Conservation (phyloP, 2,113 vertebrate genomes). For the Geococcyx californianus region DNA sequence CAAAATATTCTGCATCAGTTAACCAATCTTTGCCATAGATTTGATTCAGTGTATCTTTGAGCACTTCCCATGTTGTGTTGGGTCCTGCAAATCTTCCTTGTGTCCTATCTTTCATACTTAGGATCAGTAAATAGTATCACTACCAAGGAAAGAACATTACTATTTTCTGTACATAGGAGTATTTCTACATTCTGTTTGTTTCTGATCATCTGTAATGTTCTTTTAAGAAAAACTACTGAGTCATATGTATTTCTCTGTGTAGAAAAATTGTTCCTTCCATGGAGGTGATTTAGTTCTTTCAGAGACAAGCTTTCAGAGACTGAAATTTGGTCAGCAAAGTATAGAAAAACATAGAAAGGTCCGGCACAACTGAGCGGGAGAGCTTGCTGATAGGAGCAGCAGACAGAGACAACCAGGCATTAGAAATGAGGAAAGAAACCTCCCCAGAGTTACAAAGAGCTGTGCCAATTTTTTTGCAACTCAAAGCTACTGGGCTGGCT, state of each 20-base stretch:
- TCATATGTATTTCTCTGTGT: neutral
- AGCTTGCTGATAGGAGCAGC: neutral
- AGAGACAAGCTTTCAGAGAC: neutral
- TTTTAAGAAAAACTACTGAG: neutral
- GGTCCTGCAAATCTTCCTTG: neutral
- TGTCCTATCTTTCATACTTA: neutral
- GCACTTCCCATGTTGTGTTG: neutral
- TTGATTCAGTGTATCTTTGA: neutral
- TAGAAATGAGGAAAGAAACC: neutral
- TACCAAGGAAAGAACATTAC: neutral
- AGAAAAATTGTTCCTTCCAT: neutral
- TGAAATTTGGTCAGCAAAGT: neutral
- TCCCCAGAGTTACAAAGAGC: neutral
- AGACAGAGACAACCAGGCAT: neutral
- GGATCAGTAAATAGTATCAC: neutral
- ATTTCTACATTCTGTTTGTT: neutral
- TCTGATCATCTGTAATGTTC: neutral
- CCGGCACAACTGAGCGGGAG: neutral
- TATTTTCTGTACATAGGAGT: neutral
- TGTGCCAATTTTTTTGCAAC: slow-evolving; percentile 14
- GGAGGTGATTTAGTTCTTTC: neutral
- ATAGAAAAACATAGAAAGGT: neutral
- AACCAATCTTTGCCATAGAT: neutral
- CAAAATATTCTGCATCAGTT: neutral
- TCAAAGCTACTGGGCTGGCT: slow-evolving; percentile 32